Percentiles rank a stretch among this genome's conserved stretches.
phyloP scores from a whole-genome alignment of 2,113 vertebrate species.

The Xiphophorus couchianus region DNA sequence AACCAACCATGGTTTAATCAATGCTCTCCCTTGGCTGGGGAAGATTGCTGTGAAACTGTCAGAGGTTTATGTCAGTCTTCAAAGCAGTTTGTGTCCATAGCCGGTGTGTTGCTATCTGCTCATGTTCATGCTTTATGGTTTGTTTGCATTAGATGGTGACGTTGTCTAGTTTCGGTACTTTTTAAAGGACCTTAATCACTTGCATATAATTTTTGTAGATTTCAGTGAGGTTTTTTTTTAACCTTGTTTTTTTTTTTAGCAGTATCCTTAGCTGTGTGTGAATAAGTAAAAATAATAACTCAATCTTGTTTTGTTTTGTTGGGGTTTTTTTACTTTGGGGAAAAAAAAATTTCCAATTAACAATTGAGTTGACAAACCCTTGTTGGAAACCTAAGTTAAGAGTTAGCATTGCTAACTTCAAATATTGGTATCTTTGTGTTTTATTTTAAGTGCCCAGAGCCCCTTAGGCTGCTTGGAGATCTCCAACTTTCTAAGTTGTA shows the following conservation, averaged over 20 bases:
- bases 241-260: neutral
- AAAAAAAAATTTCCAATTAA: too few relatives aligned
- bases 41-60: conserved; percentile 29
- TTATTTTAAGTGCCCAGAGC: too few relatives aligned
- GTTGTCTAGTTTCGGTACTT: conserved; percentile 25
- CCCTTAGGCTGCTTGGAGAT: too few relatives aligned
- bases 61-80: conserved; percentile 1
- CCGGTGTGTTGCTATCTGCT: neutral
- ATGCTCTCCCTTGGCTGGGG: conserved; percentile 5
- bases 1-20: neutral
- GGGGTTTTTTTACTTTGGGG: too few relatives aligned
- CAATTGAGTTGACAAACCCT: too few relatives aligned
- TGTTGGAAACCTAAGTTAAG: neutral
- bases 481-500: too few relatives aligned
- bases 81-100: neutral
- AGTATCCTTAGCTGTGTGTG: neutral
- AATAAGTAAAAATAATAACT: too few relatives aligned
- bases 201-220: neutral
- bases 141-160: conserved; percentile 5
- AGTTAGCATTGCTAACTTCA: neutral
- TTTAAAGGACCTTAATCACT: conserved; percentile 8
- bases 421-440: too few relatives aligned
- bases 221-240: neutral
- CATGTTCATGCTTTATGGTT: conserved; percentile 4
- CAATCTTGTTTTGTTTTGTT: too few relatives aligned